Evolutionary conservation across 1,140 invertebrate species (phyloP), one percentile per base, ranked within the genome.

Genomic region (Diorhabda sublineata): DNA sequence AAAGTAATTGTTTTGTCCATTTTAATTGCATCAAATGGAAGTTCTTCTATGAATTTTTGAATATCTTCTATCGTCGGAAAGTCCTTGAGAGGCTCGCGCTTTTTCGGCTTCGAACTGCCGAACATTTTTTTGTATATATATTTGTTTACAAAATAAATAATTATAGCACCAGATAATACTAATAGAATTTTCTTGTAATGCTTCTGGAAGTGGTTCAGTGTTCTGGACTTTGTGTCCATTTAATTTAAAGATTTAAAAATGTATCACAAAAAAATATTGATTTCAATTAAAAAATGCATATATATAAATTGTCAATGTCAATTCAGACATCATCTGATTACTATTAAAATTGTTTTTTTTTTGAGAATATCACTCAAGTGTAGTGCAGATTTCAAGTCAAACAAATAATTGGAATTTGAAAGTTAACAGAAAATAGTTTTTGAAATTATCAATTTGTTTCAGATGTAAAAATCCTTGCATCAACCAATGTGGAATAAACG

Each of bases 381-480:
- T 26, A 26, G 26, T 26, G 26, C 26, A 26, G 26, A 26, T 26
- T 26, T 26, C 26, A 26, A 26, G 26, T 26, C 26, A 26, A 1
- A 26, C 26, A 26, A 26, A 26, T 26, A 26, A 26, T 26, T 26
- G 26, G 26, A 26, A 26, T 26, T 26, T 26, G 26, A 26, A 26
- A 26, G 26, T 26, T 26, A 26, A 1, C 1, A 26, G 26, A 26
- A 26, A 26, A 26, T 26, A 26, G 26, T 26, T 26, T 26, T 26
- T 26, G 26, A 26, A 26, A 26, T 26, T 26, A 26, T 26, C 1
- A 26, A 26, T 26, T 26, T 67, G 76, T 80, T 74, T 81, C 74
- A 76, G 82, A 59, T 92, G 91, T 77, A 85, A 87, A 64, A 89
- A 92, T 80, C 90, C 91, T 0, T 95, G 92, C 77, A 85, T 87